Base-by-base conservation (phyloP, 2,888 invertebrate species). In the Ceramica pisi region DNA sequence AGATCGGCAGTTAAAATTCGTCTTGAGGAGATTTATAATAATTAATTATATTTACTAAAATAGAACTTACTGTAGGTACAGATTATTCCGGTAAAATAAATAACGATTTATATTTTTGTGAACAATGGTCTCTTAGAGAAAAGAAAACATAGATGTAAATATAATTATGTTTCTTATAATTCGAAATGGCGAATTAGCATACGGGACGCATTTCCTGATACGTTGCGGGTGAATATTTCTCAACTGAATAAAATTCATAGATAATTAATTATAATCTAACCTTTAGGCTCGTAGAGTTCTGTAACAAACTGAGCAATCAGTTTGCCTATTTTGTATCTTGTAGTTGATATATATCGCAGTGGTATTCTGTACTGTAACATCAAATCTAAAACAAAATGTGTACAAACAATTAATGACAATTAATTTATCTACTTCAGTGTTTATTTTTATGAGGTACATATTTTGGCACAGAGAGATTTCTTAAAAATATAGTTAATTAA, bases 391-490 rank as follows among this genome's bases (percentile, higher is more conserved):
- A 90, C 86, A 91, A 92, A 89, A 91, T 89, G 90, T 92, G 90
- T 90, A 90, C 85, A 93, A 94, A 91, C 88, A 93, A 92, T 87
- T 88, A 88, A 90, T 89, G 90, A 90, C 90, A 92, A 92, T 94
- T 93, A 91, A 89, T 93, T 94, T 95, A 95, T 92, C 94, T 95
- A 95, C 90, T 92, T 93, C 92, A 92, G 89, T 92, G 93, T 94
- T 93, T 94, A 95, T 87, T 96, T 97, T 96, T 93, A 97, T 97
- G 97, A 97, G 97, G 97, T 97, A 97, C 97, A 97, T 97, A 96
- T 97, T 97, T 97, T 97, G 97, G 97, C 97, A 97, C 97, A 97
- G 97, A 97, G 97, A 97, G 97, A 97, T 96, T 97, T 92, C 95
- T 95, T 95, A 95, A 82, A 91, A 87, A 93, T 95, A 94, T 89